Evolutionary conservation across 2,888 invertebrate genomes (phyloP), one percentile per base, ranked within the genome.

Genomic region (Isoperla grammatica): DNA sequence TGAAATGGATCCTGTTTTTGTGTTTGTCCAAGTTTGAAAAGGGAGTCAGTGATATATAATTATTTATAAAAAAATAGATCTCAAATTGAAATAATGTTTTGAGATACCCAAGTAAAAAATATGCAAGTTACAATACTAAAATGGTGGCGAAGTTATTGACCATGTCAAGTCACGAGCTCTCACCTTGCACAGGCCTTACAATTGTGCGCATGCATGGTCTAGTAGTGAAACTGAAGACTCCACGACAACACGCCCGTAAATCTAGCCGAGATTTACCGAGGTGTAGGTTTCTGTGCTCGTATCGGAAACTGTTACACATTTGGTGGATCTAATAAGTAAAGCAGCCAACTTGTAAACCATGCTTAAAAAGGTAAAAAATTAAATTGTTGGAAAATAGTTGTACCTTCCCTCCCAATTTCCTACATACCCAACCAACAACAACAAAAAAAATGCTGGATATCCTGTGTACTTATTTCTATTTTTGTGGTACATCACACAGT

Each of bases 361-460:
- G 57, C 60, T 61, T 53, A 11, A 61, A 49, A 57, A 49, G 29
- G n/a, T 15, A 13, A 15, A 17, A 55, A 54, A 46, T 19, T 42
- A 45, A 45, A 55, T 23, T 40, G 3, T 37, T 12, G 23, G 13
- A 54, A 35, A 59, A 54, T 23, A 22, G 29, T 20, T 20, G 11
- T 54, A 59, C 54, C 19, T 45, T n/a, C 5, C 11, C 2, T 11
- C 45, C 15, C n/a, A 19, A 11, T 17, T 17, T 13, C 42, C 42
- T 12, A 12, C 15, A 13, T 15, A 45, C 45, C 45, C 45, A n/a
- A 11, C 11, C 19, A 45, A 17, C 45, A n/a, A 11, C 8, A 42
- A 13, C 6, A 8, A 45, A 45, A 45, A 45, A 45, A 45, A 45
- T 45, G 45, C 19, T 45, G 19, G 29, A 45, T 17, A 45, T 12